These are phyloP conservation scores for Crioceris asparagi DNA, from an alignment of 2,888 invertebrate genomes.

Conservation along the genomic window DNA sequence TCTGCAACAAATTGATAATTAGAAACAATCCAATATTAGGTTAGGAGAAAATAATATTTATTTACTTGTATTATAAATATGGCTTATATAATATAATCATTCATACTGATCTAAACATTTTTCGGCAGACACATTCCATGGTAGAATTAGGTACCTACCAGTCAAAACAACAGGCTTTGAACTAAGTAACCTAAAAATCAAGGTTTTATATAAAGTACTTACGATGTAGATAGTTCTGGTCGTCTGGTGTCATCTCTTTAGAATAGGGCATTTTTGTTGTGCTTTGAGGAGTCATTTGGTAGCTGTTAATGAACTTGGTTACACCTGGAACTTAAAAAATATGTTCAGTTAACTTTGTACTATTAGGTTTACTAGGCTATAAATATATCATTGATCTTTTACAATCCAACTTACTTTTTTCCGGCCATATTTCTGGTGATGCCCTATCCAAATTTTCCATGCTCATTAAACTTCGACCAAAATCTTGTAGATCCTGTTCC, in stretches of 20 bases:
- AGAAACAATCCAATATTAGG: neutral
- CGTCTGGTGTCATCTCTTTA: conserved; percentile 58
- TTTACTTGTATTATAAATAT: neutral
- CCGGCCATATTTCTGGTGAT: conserved; percentile 96
- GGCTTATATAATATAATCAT: neutral
- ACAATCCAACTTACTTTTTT: conserved; percentile 70
- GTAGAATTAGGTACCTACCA: no score
- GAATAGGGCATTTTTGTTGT: conserved; percentile 56
- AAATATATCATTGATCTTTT: no score
- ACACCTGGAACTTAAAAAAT: conserved; percentile 70
- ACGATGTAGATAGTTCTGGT: conserved; percentile 69
- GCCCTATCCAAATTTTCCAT: conserved; percentile 85
- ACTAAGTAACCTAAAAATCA: no score
- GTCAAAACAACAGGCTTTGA: no score
- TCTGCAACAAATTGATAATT: conserved; percentile 41
- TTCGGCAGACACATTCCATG: no score
- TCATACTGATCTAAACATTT: no score
- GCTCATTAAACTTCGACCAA: conserved; percentile 71
- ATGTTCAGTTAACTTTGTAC: neutral
- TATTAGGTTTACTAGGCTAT: conserved; percentile 1
- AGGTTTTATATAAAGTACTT: no score
- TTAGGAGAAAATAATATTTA: neutral
- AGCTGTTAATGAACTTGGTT: conserved; percentile 67
- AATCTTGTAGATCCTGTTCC: conserved; percentile 27
- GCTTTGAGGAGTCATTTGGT: conserved; percentile 41